Evolutionary conservation across 2,888 invertebrate genomes (phyloP).

Genomic region (Drosophila birchii): DNA sequence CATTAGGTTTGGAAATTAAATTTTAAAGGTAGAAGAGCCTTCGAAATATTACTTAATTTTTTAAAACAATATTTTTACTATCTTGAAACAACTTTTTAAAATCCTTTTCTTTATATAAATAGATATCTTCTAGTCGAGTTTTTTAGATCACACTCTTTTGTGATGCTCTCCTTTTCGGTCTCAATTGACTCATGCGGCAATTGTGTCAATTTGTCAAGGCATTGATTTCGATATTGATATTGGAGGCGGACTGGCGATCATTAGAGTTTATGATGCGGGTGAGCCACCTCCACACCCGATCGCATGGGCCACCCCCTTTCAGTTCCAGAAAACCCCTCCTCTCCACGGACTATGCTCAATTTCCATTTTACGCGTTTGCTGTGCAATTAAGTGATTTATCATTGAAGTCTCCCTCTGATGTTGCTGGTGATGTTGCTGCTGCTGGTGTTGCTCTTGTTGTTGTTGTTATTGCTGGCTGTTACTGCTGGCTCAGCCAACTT

Average conservation of each 20-base stretch:
- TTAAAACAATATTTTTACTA: too few species aligned
- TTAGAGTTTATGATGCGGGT: constrained; percentile 74
- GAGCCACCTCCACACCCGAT: constrained; percentile 27
- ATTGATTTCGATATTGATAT: constrained; percentile 77
- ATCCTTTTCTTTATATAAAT: background rate
- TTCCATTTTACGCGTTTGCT: constrained; percentile 79
- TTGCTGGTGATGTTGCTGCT: constrained; percentile 34
- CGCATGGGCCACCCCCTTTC: constrained; percentile 3
- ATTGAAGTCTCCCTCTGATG: constrained; percentile 65
- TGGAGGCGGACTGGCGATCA: constrained; percentile 66
- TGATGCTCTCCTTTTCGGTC: constrained; percentile 26
- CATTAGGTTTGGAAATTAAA: too few species aligned
- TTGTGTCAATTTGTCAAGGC: constrained; percentile 81
- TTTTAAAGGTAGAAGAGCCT: too few species aligned
- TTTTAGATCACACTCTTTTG: constrained; percentile 35
- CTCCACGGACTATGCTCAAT: constrained; percentile 68
- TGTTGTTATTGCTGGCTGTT: constrained; percentile 25
- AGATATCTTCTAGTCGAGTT: background rate
- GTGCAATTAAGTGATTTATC: constrained; percentile 81
- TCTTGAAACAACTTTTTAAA: too few species aligned
- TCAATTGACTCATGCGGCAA: constrained; percentile 80
- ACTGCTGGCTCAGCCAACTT: constrained; percentile 62
- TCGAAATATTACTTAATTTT: too few species aligned
- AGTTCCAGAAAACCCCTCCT: background rate
- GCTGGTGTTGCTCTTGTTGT: constrained; percentile 4